Evolutionary conservation across 2,797 vertebrate genomes (phyloP).

Genomic region (Pteropus rufus): DNA sequence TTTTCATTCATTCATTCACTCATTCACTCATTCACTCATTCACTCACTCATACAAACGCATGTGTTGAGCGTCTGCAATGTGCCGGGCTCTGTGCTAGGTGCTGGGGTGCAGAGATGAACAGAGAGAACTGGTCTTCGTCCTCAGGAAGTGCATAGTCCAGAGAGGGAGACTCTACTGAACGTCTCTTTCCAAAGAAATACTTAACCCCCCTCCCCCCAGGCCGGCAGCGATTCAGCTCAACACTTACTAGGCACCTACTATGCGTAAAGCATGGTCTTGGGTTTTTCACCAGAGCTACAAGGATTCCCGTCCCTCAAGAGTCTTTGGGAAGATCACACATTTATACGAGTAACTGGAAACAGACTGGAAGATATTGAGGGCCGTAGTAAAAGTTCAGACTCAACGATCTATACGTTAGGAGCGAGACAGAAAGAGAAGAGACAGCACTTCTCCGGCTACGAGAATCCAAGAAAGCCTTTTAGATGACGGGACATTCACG

Average conservation of each 20-base stretch:
- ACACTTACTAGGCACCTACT: neutral
- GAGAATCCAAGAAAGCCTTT: neutral
- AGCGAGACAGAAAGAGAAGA: neutral
- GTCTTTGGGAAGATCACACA: neutral
- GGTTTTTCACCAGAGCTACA: neutral
- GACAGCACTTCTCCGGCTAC: neutral
- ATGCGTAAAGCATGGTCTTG: neutral
- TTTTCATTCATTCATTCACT: neutral
- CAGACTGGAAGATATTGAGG: neutral
- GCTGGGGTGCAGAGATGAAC: neutral
- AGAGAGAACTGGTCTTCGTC: neutral
- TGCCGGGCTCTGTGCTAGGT: neutral
- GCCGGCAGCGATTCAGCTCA: neutral
- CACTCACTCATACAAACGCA: neutral
- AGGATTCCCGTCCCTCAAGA: neutral
- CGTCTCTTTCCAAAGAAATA: neutral
- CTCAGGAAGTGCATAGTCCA: neutral
- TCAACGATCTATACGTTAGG: neutral
- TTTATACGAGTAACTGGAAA: constrained; percentile 5
- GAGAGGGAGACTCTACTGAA: neutral
- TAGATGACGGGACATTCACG: neutral
- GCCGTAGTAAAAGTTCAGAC: neutral
- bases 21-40: neutral
- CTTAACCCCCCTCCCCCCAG: neutral
- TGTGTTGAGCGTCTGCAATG: neutral